Evolutionary conservation across 1,140 invertebrate genomes (phyloP), one percentile per base, ranked within the genome.

Genomic region (Propsilocerus akamusi): DNA sequence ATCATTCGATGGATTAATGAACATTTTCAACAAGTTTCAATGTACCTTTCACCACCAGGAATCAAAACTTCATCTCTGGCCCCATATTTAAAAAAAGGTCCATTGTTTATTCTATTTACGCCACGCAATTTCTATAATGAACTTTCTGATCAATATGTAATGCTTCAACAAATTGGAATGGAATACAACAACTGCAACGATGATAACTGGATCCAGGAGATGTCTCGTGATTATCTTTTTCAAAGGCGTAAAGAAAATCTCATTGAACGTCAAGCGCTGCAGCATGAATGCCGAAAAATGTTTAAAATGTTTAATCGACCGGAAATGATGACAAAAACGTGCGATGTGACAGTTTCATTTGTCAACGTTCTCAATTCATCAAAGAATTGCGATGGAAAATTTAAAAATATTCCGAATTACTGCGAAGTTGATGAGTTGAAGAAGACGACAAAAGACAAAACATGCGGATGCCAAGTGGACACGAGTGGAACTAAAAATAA

Each of bases 81-180:
- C 20, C 70, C 69, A 54, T 76, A 73, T 60, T 65, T 78, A 8
- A 70, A 73, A 49, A 69, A 71, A n/a, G 77, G 77, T 49, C 78
- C 80, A 5, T 72, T 77, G 23, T 58, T 85, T 28, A 72, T 84
- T 55, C 60, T 85, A 26, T 84, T 85, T 57, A 83, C 80, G 2
- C 81, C 82, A 17, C 66, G 75, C 26, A 82, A 81, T 66, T 76
- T 77, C 14, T 62, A 81, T 14, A 68, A 73, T 56, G 56, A 63
- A 47, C 63, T 70, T 51, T 70, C 72, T 57, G 72, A 78, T 26
- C 71, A 74, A 57, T 82, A 78, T 59, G 68, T 75, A 55, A 63
- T 81, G 69, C 57, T 83, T 5, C 71, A 72, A 54, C 73, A 80
- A 68, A 59, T 79, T 12, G 74, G 72, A 25, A 65, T 80, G 53